Evolutionary conservation across 1,140 invertebrate genomes (phyloP), one percentile per base, ranked within the genome.

Genomic region (Drosophila azteca): DNA sequence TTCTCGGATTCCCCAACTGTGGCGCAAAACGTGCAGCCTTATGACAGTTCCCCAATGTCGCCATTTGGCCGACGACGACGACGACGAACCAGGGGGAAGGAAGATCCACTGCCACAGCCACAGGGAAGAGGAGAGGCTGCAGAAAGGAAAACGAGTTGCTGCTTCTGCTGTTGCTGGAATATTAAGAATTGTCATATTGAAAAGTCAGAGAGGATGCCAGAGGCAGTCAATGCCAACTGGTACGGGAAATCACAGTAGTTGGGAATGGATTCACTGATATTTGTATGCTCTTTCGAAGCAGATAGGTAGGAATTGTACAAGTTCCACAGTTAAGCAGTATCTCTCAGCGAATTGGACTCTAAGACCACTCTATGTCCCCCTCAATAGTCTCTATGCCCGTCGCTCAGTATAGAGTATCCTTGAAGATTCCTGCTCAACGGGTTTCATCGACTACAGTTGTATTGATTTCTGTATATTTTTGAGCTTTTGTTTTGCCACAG

Each of bases 1-100:
- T 88, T 85, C 81, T 88, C 72, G 87, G 83, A 88, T 88, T 88
- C 83, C 83, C 83, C 83, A 88, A 88, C 83, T 88, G 84, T 79
- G 83, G 79, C 82, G 51, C 69, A 74, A 82, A 87, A 83, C 83
- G 79, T 88, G 82, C 75, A 73, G 83, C 83, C 74, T 84, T 88
- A 88, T 88, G 83, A 88, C 83, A 83, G 76, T 82, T 43, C 64
- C 45, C 66, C 66, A 69, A 69, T 62, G 73, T 73, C 79, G 68
- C 63, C 79, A 74, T 46, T 55, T 46, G 63, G 69, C 48, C 71
- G 35, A 39, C 11, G 35, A 39, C 71, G 51, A 39, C 71, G 51
- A 53, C 55, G 50, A 35, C 50, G 63, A 68, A 43, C 55, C 31
- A 11, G 13, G 17, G 13, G 17, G 15, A 24, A n/a, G 41, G 9